Evolutionary conservation across 2,888 invertebrate genomes (phyloP), one percentile per base, ranked within the genome.

Genomic region (Lithophane ornitopus): DNA sequence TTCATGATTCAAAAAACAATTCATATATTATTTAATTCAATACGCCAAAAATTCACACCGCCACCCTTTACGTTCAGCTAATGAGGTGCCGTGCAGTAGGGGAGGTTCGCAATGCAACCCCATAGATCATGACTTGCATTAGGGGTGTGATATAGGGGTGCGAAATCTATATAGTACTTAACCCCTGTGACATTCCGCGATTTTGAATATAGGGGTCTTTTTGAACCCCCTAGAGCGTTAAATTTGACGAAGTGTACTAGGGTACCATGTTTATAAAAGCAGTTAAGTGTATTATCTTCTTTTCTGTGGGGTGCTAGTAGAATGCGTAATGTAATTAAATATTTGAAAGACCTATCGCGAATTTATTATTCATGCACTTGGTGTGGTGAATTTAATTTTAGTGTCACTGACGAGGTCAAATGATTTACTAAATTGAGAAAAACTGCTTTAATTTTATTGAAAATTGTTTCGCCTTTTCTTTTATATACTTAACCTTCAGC

Each of bases 71-170:
- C 54, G 63, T 65, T 63, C 58, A 71, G 68, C 85, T 90, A 87
- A 89, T 89, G 86, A 87, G 84, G 90, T 89, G 87, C 81, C 49
- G 28, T 77, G 68, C 69, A 76, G 74, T 76, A 75, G 81, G 73
- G 70, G 61, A 85, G 85, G 81, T 82, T 76, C 52, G 68, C 86
- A 85, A 88, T 87, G 75, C 73, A 77, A 74, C 89, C 88, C 90
- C 86, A 87, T 89, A 88, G 82, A 89, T 90, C 89, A 90, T 79
- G 65, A 74, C 80, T 77, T 78, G 84, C 73, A 75, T 80, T 84
- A 85, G 70, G 89, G 78, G 87, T 84, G 83, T 77, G 82, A 88
- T 82, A 76, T 80, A 68, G 85, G 88, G 89, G 89, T 84, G 85
- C 77, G 72, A 88, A 87, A 81, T 71, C 81, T 84, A 81, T 84